phyloP scores from a whole-genome alignment of 2,888 invertebrate genomes.

The Odontocerum albicorne region DNA sequence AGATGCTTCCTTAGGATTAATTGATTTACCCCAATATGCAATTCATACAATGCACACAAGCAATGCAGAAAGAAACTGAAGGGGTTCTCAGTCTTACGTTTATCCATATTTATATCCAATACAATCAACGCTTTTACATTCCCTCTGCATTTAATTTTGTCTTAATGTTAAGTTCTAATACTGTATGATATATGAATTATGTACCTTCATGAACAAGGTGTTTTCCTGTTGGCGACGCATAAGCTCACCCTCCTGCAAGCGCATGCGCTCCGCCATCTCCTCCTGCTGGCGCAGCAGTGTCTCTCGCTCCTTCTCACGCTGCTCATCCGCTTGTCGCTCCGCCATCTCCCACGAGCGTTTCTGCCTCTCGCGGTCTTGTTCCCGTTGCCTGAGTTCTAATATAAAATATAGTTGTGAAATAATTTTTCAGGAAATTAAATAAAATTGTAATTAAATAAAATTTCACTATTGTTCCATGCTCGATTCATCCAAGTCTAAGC shows the following conservation, averaged over 20 bases:
- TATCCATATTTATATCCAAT: no score
- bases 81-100: no score
- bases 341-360: conserved; percentile 83
- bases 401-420: no score
- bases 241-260: conserved; percentile 81
- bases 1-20: conserved; percentile 26
- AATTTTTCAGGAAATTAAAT: no score
- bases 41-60: conserved; percentile 7
- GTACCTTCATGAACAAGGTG: conserved; percentile 81
- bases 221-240: conserved; percentile 86
- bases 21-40: conserved; percentile 25
- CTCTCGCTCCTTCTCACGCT: conserved; percentile 69
- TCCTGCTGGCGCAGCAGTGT: conserved; percentile 71
- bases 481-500: no score
- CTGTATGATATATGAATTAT: no score
- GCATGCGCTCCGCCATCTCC: conserved; percentile 76
- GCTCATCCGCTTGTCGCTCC: conserved; percentile 79
- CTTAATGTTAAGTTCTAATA: no score
- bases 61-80: conserved; percentile 26
- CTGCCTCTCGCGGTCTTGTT: conserved; percentile 84
- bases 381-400: conserved; percentile 75
- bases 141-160: no score
- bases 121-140: no score
- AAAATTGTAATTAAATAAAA: no score
- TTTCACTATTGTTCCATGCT: no score